Evolutionary conservation across 2,888 invertebrate species (phyloP).

Genomic region (Tiliacea citrago): DNA sequence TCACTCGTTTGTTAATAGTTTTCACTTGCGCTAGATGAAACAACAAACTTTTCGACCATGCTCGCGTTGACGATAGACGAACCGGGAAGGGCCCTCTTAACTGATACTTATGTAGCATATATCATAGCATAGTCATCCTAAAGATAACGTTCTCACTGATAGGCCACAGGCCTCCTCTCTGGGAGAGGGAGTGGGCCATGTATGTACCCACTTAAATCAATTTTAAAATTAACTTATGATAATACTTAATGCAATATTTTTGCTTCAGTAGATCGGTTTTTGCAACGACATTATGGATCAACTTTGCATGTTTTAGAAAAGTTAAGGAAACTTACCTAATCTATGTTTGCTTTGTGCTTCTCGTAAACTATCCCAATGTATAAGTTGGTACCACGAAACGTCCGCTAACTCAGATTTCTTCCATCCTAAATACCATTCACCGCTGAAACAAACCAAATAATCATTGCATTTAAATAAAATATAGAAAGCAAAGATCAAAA

Average conservation of each 20-base stretch:
- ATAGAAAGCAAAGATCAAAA: slow-evolving; percentile 18
- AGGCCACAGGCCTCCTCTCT: background rate
- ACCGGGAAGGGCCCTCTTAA: too few species aligned
- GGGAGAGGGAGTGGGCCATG: background rate
- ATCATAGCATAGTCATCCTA: background rate
- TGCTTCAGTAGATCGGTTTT: background rate
- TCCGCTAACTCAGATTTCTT: slow-evolving; percentile 96
- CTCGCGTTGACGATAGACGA: too few species aligned
- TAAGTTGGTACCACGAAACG: slow-evolving; percentile 98
- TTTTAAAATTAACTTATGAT: background rate
- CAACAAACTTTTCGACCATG: too few species aligned
- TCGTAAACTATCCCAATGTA: slow-evolving; percentile 98
- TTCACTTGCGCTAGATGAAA: too few species aligned
- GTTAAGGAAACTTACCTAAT: slow-evolving; percentile 93
- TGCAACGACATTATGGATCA: background rate
- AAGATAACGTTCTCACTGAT: background rate
- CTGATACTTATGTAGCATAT: background rate
- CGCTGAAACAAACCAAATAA: slow-evolving; percentile 92
- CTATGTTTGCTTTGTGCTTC: slow-evolving; percentile 99
- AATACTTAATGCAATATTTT: background rate
- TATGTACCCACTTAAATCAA: background rate
- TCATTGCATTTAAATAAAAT: slow-evolving; percentile 7
- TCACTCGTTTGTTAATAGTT: too few species aligned
- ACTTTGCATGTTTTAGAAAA: background rate
- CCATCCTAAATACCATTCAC: slow-evolving; percentile 98